A percentile compares a stretch with the other conserved stretches of the same genome.
phyloP scores from a whole-genome alignment of 2,113 vertebrate species.

The Accipiter cooperii region DNA sequence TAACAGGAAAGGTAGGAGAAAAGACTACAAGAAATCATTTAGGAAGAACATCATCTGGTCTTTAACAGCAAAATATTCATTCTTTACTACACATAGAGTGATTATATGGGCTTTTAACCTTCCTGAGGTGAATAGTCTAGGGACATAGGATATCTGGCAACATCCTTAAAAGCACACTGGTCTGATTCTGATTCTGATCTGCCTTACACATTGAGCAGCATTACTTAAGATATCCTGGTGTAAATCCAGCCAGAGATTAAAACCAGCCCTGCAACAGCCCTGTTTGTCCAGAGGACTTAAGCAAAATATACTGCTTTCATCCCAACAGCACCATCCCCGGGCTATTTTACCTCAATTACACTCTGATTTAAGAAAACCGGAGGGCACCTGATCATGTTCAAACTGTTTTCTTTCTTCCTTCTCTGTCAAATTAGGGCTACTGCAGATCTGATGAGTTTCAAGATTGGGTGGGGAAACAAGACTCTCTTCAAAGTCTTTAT shows the following conservation, averaged over 20 bases:
- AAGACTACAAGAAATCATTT: background rate
- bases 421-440: background rate
- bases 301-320: background rate
- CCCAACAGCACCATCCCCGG: background rate
- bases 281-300: background rate
- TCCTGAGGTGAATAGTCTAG: background rate
- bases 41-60: background rate
- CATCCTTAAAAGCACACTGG: background rate
- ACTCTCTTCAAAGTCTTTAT: background rate
- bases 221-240: background rate
- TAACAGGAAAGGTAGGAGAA: background rate
- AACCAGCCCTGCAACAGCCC: background rate
- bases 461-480: background rate
- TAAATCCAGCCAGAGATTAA: background rate
- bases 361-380: background rate
- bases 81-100: background rate
- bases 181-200: background rate
- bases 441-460: background rate
- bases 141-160: background rate
- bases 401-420: background rate
- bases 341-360: background rate
- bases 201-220: background rate
- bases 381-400: background rate
- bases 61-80: background rate
- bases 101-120: background rate